These are phyloP conservation scores for Odobenus rosmarus DNA, from an alignment of 2,113 vertebrate genomes.

Conservation along the genomic window DNA sequence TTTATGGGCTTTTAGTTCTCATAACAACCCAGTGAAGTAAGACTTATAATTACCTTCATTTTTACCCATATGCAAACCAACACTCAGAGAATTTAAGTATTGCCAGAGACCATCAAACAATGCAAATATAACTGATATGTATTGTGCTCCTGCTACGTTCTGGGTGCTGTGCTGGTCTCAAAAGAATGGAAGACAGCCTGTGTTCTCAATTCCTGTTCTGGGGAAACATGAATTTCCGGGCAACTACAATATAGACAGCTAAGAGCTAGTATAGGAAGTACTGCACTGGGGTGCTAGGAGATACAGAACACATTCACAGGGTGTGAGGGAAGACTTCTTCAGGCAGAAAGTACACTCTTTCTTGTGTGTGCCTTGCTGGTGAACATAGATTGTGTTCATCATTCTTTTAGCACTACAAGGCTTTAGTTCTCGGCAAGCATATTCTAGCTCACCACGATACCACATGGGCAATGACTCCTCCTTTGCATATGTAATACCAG, in stretches of 20 bases:
- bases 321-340: background rate
- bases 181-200: background rate
- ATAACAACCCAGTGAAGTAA: conserved; percentile 70
- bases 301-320: background rate
- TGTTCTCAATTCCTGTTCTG: background rate
- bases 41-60: conserved; percentile 64
- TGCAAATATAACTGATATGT: background rate
- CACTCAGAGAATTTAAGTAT: background rate
- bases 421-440: background rate
- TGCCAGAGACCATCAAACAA: background rate
- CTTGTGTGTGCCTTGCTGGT: background rate
- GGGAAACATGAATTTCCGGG: background rate
- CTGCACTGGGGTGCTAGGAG: background rate
- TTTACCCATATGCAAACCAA: conserved; percentile 11
- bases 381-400: background rate
- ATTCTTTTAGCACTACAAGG: background rate
- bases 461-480: background rate
- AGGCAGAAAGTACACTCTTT: background rate
- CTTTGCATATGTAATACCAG: background rate
- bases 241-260: background rate
- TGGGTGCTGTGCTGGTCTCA: background rate
- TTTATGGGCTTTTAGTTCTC: conserved; percentile 60
- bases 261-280: background rate
- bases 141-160: background rate
- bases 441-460: background rate